phyloP scores from a whole-genome alignment of 37 sponge, comb jelly and placozoan genomes.

The Beroe ovata region DNA sequence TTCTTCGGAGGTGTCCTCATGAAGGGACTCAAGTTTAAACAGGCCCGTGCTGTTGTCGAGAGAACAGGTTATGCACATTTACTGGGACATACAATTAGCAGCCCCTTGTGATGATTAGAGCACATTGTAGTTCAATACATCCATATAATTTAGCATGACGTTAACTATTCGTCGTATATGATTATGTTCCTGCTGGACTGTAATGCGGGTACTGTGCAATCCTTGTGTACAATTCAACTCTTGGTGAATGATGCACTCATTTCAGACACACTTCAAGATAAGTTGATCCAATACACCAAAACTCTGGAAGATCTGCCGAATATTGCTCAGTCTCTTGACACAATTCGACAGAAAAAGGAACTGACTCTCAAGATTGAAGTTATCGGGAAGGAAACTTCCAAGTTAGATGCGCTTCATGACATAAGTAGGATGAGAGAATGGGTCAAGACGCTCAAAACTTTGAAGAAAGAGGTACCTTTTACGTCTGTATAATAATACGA shows the following conservation, averaged over 20 bases:
- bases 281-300: conserved; percentile 33
- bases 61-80: conserved; percentile 74
- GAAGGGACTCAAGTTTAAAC: conserved; percentile 73
- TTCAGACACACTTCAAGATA: conserved; percentile 61
- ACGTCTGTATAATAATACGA: too few relatives aligned
- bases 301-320: conserved; percentile 58
- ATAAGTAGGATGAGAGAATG: not conserved
- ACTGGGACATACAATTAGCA: too few relatives aligned
- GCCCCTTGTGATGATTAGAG: too few relatives aligned
- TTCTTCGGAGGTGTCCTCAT: conserved; percentile 72
- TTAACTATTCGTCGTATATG: too few relatives aligned
- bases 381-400: conserved; percentile 42
- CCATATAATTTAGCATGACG: too few relatives aligned
- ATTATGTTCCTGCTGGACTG: too few relatives aligned
- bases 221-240: too few relatives aligned
- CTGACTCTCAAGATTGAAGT: conserved; percentile 46
- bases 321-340: conserved; percentile 55
- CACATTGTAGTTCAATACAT: too few relatives aligned
- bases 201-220: too few relatives aligned
- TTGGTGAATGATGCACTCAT: too few relatives aligned
- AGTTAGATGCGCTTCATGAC: conserved; percentile 31
- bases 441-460: not conserved
- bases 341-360: conserved; percentile 57
- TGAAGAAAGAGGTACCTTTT: not conserved
- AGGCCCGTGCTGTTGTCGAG: conserved; percentile 72